phyloP scores from a whole-genome alignment of 2,797 vertebrate species.

The Esox lucius region DNA sequence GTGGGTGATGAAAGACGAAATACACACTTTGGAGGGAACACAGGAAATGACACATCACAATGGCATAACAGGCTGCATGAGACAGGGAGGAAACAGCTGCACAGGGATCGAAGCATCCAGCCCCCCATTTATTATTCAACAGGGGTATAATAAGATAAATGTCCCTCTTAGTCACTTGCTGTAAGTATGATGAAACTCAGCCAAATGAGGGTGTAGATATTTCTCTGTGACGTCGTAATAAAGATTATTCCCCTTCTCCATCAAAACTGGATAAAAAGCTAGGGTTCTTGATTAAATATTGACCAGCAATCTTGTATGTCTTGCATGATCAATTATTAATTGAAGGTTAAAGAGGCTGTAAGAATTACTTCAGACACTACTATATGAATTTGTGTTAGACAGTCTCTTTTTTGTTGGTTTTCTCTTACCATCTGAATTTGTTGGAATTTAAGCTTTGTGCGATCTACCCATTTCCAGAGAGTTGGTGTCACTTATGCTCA shows the following conservation, averaged over 20 bases:
- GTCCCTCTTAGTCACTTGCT: conserved; percentile 13
- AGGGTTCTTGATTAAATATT: conserved; percentile 56
- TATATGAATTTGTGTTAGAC: not conserved
- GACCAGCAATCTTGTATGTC: conserved; percentile 37
- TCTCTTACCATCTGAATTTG: not conserved
- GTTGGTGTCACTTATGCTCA: not conserved
- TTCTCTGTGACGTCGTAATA: conserved; percentile 14
- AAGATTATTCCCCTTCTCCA: conserved; percentile 23
- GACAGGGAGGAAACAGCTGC: conserved; percentile 17
- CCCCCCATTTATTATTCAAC: conserved; percentile 27
- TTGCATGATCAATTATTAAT: conserved; percentile 51
- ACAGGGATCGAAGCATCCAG: conserved; percentile 12
- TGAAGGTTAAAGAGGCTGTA: conserved; percentile 32
- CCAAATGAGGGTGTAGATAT: conserved; percentile 16
- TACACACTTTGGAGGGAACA: not conserved
- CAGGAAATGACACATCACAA: not conserved
- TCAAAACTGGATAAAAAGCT: conserved; percentile 41
- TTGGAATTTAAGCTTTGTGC: not conserved
- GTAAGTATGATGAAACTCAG: conserved; percentile 30
- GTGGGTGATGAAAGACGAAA: not conserved
- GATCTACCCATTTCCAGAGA: not conserved
- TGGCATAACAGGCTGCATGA: not conserved
- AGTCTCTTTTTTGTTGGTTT: conserved; percentile 19
- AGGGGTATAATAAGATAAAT: conserved; percentile 26
- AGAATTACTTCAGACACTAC: not conserved